Base-by-base conservation (phyloP, 2,888 invertebrate genomes). In the Orchesellides sinensis region DNA sequence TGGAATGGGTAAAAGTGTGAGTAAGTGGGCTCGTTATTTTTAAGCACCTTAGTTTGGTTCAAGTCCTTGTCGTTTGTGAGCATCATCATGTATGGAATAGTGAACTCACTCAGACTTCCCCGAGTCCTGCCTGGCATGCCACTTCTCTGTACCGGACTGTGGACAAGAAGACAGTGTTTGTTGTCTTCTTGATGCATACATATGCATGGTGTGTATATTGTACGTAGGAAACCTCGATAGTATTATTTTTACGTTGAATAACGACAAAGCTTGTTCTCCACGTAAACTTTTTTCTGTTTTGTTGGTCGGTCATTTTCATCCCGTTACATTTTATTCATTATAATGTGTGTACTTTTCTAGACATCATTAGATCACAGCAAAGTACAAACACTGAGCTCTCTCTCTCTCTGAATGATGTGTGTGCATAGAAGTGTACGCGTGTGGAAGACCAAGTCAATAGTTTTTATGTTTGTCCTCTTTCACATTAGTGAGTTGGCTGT, bases 11-110 rank as follows among this genome's bases (percentile, higher is more conserved):
- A 63, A 77, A 78, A 78, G 78, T 78, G 78, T 78, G 78, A 78
- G 63, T 70, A 70, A 78, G 70, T 70, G 78, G 68, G 69, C 70
- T 78, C 78, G 78, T 78, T 78, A 78, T 49, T 70, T 70, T 78
- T 78, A 78, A 78, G 78, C 56, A 66, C 78, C 63, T 78, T 78
- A 78, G 49, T 78, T 77, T 77, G 54, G 54, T 32, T 32, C 10
- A 4, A 29, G 61, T 61, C 61, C 29, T 29, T 27, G 56, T 21
- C 52, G 19, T 27, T 23, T n/a, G n/a, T n/a, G n/a, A n/a, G n/a
- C n/a, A n/a, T n/a, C n/a, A n/a, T n/a, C n/a, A n/a, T n/a, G n/a
- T n/a, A n/a, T n/a, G n/a, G n/a, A n/a, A n/a, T n/a, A n/a, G n/a
- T n/a, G n/a, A n/a, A n/a, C n/a, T n/a, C n/a, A n/a, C n/a, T n/a